These are phyloP conservation scores for Patella ulyssiponensis DNA, from an alignment of 2,888 invertebrate genomes.

Conservation along the genomic window DNA sequence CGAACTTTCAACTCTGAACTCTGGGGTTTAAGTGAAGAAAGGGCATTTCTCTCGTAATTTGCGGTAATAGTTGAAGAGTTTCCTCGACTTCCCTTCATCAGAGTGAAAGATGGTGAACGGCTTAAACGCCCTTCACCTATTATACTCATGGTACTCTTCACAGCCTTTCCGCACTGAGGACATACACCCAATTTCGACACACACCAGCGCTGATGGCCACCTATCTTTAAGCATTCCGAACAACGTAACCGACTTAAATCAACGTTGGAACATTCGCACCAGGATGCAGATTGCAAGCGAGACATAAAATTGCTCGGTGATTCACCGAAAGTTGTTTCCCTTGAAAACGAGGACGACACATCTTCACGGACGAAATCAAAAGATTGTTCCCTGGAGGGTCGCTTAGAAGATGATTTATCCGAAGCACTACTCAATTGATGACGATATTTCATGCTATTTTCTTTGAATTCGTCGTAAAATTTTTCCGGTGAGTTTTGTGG, in stretches of 20 bases:
- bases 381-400: not conserved
- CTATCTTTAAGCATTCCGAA: not conserved
- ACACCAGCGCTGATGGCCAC: not conserved
- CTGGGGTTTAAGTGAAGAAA: not conserved
- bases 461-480: not conserved
- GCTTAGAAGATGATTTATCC: not conserved
- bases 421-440: too few relatives aligned
- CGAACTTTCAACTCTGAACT: constrained; percentile 3
- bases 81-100: not conserved
- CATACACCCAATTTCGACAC: not conserved
- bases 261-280: not conserved
- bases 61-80: not conserved
- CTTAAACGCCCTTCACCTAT: not conserved
- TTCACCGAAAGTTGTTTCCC: not conserved
- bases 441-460: not conserved
- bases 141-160: not conserved
- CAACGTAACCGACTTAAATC: not conserved
- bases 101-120: not conserved
- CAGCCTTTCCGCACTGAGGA: not conserved
- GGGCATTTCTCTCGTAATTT: not conserved
- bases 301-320: not conserved
- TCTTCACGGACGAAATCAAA: constrained; percentile 1
- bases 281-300: not conserved
- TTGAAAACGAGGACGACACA: not conserved
- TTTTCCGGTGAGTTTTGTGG: not conserved